phyloP scores from a whole-genome alignment of 2,113 vertebrate species.

The Myrmophylax atrothorax region DNA sequence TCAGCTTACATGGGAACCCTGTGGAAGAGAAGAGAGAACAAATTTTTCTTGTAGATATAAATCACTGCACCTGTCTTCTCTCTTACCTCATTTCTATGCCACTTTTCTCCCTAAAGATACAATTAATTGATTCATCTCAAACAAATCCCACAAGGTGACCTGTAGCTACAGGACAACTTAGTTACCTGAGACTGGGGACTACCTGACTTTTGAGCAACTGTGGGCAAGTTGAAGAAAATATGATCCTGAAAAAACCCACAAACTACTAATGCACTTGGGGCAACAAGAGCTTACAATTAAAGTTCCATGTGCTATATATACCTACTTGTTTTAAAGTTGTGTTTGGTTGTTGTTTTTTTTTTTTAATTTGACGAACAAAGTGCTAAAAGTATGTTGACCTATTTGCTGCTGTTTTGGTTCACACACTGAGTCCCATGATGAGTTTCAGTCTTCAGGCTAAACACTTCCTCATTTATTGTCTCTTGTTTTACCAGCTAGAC shows the following conservation, averaged over 20 bases:
- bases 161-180: neutral
- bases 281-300: neutral
- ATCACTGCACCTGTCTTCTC: neutral
- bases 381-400: neutral
- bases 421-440: neutral
- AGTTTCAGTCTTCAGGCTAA: slow-evolving; percentile 1
- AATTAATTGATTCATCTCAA: neutral
- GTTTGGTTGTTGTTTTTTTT: neutral
- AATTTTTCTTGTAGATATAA: neutral
- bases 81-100: neutral
- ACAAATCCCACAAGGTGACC: neutral
- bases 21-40: neutral
- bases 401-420: neutral
- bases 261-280: neutral
- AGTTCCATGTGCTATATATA: neutral
- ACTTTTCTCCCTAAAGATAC: neutral
- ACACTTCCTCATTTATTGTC: neutral
- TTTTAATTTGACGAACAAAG: neutral
- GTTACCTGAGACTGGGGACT: neutral
- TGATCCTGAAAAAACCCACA: neutral
- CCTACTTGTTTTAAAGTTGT: neutral
- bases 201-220: neutral
- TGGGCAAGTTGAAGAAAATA: neutral
- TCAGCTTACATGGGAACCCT: neutral
- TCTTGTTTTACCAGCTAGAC: neutral